Percentiles rank a stretch among this genome's conserved stretches.
phyloP scores from a whole-genome alignment of 1,140 invertebrate species.

The Teleogryllus occipitalis region DNA sequence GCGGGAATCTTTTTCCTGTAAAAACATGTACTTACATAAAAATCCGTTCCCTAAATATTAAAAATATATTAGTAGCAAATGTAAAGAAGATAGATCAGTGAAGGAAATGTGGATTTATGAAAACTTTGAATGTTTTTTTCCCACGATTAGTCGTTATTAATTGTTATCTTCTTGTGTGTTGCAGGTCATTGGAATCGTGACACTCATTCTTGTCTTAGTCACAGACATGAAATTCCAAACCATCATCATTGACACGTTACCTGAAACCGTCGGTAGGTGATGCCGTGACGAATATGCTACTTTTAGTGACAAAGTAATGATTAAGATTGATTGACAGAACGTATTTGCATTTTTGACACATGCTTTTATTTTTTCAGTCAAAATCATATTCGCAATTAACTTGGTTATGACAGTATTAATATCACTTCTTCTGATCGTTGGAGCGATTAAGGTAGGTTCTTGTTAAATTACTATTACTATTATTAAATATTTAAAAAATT shows the following conservation, averaged over 20 bases:
- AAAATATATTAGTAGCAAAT: too few species aligned
- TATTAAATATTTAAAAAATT: background rate
- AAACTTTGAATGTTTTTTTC: background rate
- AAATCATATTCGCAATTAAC: slow-evolving; percentile 69
- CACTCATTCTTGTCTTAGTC: slow-evolving; percentile 43
- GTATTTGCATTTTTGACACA: background rate
- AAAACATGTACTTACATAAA: too few species aligned
- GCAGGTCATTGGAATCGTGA: slow-evolving; percentile 48
- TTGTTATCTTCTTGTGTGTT: slow-evolving; percentile 23
- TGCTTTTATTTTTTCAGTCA: slow-evolving; percentile 43
- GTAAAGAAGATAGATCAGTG: too few species aligned
- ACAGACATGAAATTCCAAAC: slow-evolving; percentile 57
- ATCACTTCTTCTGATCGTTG: slow-evolving; percentile 62
- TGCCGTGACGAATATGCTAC: background rate
- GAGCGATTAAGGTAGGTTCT: slow-evolving; percentile 54
- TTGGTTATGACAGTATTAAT: slow-evolving; percentile 73
- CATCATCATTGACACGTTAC: slow-evolving; percentile 53
- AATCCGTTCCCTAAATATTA: too few species aligned
- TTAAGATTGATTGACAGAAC: too few species aligned
- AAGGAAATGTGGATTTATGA: too few species aligned
- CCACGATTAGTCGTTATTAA: background rate
- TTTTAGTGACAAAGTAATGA: too few species aligned
- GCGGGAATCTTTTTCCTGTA: too few species aligned
- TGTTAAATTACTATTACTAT: background rate
- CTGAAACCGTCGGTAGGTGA: slow-evolving; percentile 37